Percentiles rank a stretch among this genome's conserved stretches.
phyloP scores from a whole-genome alignment of 2,888 invertebrate genomes.

The Trissolcus japonicus region DNA sequence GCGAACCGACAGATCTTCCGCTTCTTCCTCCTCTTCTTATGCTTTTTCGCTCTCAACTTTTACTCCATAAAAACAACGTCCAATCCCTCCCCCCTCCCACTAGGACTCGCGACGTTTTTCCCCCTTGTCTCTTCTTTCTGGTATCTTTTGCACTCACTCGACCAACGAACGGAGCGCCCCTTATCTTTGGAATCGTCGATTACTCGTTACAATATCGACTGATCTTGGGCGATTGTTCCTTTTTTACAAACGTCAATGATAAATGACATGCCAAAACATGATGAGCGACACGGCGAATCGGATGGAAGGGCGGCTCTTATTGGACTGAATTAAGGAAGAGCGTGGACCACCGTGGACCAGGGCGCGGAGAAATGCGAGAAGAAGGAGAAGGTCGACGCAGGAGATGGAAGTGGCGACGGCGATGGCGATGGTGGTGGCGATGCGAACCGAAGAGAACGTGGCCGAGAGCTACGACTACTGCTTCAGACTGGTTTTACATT shows the following conservation, averaged over 20 bases:
- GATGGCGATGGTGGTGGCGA: constrained; percentile 60
- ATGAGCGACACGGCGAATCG: constrained; percentile 59
- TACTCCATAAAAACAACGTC: constrained; percentile 51
- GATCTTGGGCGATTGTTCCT: constrained; percentile 32
- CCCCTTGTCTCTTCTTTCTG: constrained; percentile 37
- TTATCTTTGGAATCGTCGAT: constrained; percentile 35
- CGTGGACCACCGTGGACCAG: constrained; percentile 67
- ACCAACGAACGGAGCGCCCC: constrained; percentile 19
- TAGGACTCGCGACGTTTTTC: constrained; percentile 36
- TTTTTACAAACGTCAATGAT: constrained; percentile 45
- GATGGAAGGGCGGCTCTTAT: constrained; percentile 70
- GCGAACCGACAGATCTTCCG: constrained; percentile 32
- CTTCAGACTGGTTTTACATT: constrained; percentile 58
- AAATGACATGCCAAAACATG: constrained; percentile 53
- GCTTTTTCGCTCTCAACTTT: constrained; percentile 47
- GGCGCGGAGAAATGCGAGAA: constrained; percentile 59
- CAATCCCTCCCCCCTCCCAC: constrained; percentile 32
- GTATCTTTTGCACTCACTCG: constrained; percentile 43
- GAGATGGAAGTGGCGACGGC: constrained; percentile 60
- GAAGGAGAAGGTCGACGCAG: constrained; percentile 58
- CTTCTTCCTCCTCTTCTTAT: constrained; percentile 29
- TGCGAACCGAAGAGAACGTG: constrained; percentile 52
- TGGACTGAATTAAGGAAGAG: constrained; percentile 73
- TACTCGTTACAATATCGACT: constrained; percentile 38
- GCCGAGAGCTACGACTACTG: constrained; percentile 59